Evolutionary conservation across 1,140 invertebrate genomes (phyloP), one percentile per base, ranked within the genome.

Genomic region (Himalopsyche phryganea): DNA sequence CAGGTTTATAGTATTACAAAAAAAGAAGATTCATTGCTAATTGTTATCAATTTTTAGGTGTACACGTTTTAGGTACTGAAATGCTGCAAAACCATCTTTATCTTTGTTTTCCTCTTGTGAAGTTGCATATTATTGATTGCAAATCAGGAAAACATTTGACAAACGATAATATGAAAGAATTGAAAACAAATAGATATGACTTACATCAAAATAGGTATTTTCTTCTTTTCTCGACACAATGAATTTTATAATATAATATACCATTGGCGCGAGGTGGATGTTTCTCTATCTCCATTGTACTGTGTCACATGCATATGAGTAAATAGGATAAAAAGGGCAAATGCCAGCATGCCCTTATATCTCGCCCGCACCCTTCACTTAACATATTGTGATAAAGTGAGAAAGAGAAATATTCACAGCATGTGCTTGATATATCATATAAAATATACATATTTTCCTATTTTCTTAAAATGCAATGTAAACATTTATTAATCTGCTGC

Each of bases 71-170:
- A n/a, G 38, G 44, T 33, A 45, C 36, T 50, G 49, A 45, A 18
- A 33, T 58, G 17, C 33, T 58, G 17, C 42, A 50, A 50, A 44
- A 58, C 35, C 55, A 58, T 66, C 67, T 18, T 32, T 56, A 48
- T 19, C 13, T 56, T 19, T 38, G 45, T 40, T 32, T 48, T 48
- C 45, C 53, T 19, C 17, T 68, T 28, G 61, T 70, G n/a, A 68
- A 69, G 62, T 51, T 70, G 36, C 60, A 68, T 50, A 48, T 70
- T 10, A 45, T 70, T n/a, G 58, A 70, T 63, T 36, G 52, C 7
- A 47, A 65, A 35, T 65, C 55, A 40, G 68, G 66, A 17, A 55
- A 65, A 63, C 51, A 49, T 38, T 18, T 54, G 4, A 28, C 23
- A 28, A 56, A 48, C 40, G 15, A 57, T 35, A 51, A 66, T 38